Evolutionary conservation across 2,888 invertebrate genomes (phyloP), one percentile per base, ranked within the genome.

Genomic region (Eilema caniola): DNA sequence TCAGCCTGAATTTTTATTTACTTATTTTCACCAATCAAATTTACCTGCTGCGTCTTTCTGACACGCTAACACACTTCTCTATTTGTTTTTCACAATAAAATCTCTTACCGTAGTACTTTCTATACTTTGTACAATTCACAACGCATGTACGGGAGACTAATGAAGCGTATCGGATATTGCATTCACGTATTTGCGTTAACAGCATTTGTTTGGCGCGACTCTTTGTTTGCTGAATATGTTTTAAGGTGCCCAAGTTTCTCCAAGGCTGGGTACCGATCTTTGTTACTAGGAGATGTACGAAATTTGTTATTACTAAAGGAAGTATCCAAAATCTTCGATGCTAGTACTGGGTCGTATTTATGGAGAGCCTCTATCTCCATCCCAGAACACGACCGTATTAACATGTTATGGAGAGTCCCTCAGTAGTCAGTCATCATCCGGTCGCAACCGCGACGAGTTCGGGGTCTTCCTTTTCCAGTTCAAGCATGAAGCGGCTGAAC

Each of bases 101-200:
- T 28, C 41, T 47, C 24, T 67, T 33, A 41, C 24, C 24, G 20
- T 10, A 65, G 53, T 12, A 68, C 67, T 68, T 62, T 68, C 63
- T 64, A 63, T 28, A 63, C 20, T 63, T 69, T 60, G 37, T 41
- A 69, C 63, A 61, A 62, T 67, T 67, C n/a, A 67, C 67, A 56
- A 67, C 41, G 37, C 24, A 68, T 41, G 41, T 33, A 33, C 53
- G 7, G 23, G 53, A 61, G 37, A 12, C 20, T 37, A 60, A 47
- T 61, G 33, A 47, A 61, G 23, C 53, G 25, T 14, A 41, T 25
- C 25, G 16, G 16, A n/a, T 62, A 67, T 47, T 67, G 28, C 31
- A 67, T 67, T 68, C 62, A 68, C 33, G 33, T 62, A 28, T 23
- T 24, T 56, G 62, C 53, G 53, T 28, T 41, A 67, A 67, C 33